Base-by-base conservation (phyloP, 1,140 invertebrate genomes). In the Panagrolaimus sp. region DNA sequence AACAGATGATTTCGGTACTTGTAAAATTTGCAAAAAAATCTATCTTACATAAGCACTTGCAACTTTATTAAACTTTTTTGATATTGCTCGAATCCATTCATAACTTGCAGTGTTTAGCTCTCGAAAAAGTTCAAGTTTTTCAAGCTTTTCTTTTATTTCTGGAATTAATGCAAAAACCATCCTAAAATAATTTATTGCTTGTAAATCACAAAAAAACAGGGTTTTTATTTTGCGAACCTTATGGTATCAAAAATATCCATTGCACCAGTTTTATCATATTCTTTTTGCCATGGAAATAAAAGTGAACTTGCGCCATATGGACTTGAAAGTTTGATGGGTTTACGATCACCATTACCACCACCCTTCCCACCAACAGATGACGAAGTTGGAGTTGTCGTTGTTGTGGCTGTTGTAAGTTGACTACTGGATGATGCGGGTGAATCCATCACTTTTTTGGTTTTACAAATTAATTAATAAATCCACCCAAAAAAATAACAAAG, bases 31-130 rank as follows among this genome's bases (percentile, higher is more conserved):
- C 4, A 57, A 57, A 57, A 11, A 11, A n/a, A n/a, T n/a, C n/a
- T 27, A 57, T 13, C 51, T 57, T 16, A 57, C 51, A 16, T 57
- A 57, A 20, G 20, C 27, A 1, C 11, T 57, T 11, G 51, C 51
- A 8, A 27, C 51, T 27, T 57, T 57, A 27, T 27, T 27, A 57
- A 57, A 57, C 51, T 57, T 57, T 25, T 57, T 57, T 20, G 20
- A 57, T 0, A 57, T n/a, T 11, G 20, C 11, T 20, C 51, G 51
- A 23, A 57, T 27, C 20, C 27, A 27, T 20, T 57, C 51, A 57
- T 57, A 57, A 25, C 51, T n/a, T 38, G 31, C 7, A 7, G 7
- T 38, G 7, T 38, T 38, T 38, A 7, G 7, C 7, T 38, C 31
- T 38, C 31, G 31, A 38, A 38, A 38, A 38, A 38, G 2, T 4